Conservation (phyloP, 2,113 vertebrate genomes). For the Acinonyx jubatus region DNA sequence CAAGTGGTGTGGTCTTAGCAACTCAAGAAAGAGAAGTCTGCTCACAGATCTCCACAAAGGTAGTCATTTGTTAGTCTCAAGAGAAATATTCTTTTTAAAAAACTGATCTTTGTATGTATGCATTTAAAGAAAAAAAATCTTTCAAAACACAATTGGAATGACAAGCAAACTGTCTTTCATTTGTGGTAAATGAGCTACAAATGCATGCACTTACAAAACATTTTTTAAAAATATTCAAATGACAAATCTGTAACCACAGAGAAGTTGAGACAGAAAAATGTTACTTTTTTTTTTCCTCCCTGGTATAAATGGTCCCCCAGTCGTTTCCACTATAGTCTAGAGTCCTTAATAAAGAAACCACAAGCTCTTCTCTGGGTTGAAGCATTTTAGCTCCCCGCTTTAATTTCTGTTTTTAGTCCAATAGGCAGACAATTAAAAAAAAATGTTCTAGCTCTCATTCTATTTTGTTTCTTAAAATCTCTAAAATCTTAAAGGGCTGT, state of each 20-base stretch:
- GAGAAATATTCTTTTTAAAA: slow-evolving; percentile 29
- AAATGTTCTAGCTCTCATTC: background rate
- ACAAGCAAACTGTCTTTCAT: slow-evolving; percentile 42
- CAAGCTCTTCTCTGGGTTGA: slow-evolving; percentile 46
- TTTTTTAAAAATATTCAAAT: slow-evolving; percentile 44
- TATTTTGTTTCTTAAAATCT: slow-evolving; percentile 57
- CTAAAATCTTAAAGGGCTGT: background rate
- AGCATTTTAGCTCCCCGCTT: slow-evolving; percentile 26
- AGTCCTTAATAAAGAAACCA: slow-evolving; percentile 47
- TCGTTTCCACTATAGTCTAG: background rate
- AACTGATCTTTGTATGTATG: background rate
- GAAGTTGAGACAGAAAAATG: slow-evolving; percentile 43
- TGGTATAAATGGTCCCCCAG: background rate
- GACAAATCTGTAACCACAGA: slow-evolving; percentile 31
- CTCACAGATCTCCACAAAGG: background rate
- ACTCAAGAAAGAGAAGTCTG: background rate
- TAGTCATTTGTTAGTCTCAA: slow-evolving; percentile 30
- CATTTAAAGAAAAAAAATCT: slow-evolving; percentile 23
- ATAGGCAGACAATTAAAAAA: slow-evolving; percentile 19
- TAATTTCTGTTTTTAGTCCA: slow-evolving; percentile 48
- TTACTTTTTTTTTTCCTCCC: background rate
- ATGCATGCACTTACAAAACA: background rate
- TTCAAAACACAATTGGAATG: background rate
- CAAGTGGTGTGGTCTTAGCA: background rate
- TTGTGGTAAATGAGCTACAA: slow-evolving; percentile 51